Percentiles rank a stretch among this genome's conserved stretches.
phyloP scores from a whole-genome alignment of 2,888 invertebrate genomes.

The Ophion ellenae region DNA sequence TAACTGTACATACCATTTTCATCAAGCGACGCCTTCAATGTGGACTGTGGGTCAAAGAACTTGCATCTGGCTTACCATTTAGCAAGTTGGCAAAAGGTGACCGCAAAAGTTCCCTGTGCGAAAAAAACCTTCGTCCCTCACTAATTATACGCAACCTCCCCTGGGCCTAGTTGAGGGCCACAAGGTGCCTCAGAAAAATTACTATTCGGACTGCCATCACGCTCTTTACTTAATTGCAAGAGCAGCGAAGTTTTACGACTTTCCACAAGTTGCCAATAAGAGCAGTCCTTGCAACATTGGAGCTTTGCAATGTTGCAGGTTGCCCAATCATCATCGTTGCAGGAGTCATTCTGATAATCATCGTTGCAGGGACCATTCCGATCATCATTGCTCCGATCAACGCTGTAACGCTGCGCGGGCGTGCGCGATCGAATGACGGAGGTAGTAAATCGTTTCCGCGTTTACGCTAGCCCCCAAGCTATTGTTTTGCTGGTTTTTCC shows the following conservation, averaged over 20 bases:
- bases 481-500: conserved; percentile 19
- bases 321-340: neutral
- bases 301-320: too few relatives aligned
- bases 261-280: too few relatives aligned
- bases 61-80: neutral
- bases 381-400: neutral
- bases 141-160: too few relatives aligned
- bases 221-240: too few relatives aligned
- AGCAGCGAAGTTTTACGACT: too few relatives aligned
- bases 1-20: too few relatives aligned
- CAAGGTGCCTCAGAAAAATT: too few relatives aligned
- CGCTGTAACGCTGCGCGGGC: neutral
- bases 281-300: too few relatives aligned
- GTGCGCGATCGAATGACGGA: neutral
- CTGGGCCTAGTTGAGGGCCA: too few relatives aligned
- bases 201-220: too few relatives aligned
- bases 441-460: conserved; percentile 58
- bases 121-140: neutral
- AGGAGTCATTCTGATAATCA: neutral
- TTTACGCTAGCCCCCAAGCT: conserved; percentile 49
- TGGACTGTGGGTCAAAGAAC: neutral
- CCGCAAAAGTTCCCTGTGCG: neutral
- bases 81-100: neutral
- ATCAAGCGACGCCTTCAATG: too few relatives aligned
- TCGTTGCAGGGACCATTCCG: neutral